Evolutionary conservation across 2,113 vertebrate genomes (phyloP).

Genomic region (Chunga burmeisteri): DNA sequence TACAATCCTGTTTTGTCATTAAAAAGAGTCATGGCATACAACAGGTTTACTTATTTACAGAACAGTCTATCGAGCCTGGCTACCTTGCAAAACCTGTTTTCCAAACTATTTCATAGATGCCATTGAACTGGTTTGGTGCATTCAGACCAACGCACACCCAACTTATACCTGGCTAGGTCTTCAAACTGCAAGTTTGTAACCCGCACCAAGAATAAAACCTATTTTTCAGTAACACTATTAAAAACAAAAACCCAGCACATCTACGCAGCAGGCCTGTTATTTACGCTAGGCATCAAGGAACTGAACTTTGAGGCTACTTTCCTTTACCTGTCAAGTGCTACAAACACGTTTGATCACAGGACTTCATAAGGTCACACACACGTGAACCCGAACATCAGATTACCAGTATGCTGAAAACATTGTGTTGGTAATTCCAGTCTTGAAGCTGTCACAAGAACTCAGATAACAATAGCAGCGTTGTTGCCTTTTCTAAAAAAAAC

Average conservation of each 20-base stretch:
- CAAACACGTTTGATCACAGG: background rate
- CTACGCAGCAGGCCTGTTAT: rapidly evolving
- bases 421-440: background rate
- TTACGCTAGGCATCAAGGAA: background rate
- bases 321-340: background rate
- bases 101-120: background rate
- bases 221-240: rapidly evolving
- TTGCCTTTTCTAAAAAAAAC: background rate
- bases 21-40: rapidly evolving
- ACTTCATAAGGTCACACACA: rapidly evolving
- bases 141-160: background rate
- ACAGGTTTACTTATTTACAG: conserved; percentile 7
- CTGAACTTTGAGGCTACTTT: background rate
- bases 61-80: background rate
- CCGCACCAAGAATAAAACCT: background rate
- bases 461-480: rapidly evolving
- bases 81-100: conserved; percentile 23
- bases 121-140: background rate
- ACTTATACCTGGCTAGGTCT: background rate
- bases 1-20: background rate
- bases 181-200: background rate
- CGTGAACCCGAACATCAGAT: background rate
- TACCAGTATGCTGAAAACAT: background rate
- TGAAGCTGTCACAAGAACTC: background rate
- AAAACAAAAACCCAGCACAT: background rate